phyloP scores from a whole-genome alignment of 2,797 vertebrate species.

The Cyprinella venusta region DNA sequence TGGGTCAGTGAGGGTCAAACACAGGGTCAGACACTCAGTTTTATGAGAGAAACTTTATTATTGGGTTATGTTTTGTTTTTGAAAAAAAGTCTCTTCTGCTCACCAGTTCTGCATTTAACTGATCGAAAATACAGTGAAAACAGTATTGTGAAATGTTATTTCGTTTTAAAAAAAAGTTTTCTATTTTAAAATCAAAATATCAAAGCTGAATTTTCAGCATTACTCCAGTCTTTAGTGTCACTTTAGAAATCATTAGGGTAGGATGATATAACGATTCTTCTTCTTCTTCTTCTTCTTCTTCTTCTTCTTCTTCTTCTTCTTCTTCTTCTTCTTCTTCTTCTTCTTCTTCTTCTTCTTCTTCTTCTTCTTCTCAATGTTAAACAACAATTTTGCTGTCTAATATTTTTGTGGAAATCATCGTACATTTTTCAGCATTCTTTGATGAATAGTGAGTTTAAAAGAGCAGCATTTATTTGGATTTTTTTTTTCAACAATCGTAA shows the following conservation, averaged over 20 bases:
- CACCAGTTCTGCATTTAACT: neutral
- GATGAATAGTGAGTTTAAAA: too few species aligned
- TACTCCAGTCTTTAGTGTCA: neutral
- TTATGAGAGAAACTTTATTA: neutral
- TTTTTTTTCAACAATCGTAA: too few species aligned
- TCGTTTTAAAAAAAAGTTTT: too few species aligned
- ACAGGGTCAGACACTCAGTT: neutral
- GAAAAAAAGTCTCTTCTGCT: neutral
- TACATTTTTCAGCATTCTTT: neutral
- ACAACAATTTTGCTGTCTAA: too few species aligned
- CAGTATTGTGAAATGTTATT: neutral
- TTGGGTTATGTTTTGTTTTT: neutral
- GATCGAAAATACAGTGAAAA: neutral
- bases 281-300: neutral
- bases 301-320: too few species aligned
- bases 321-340: neutral
- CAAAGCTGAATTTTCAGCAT: too few species aligned
- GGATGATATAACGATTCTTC: too few species aligned
- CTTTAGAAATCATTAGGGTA: too few species aligned
- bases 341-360: too few species aligned
- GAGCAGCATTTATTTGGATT: neutral
- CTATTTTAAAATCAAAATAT: too few species aligned
- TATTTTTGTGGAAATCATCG: too few species aligned
- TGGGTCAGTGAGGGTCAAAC: slow-evolving; percentile 2
- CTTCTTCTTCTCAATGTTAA: neutral